Evolutionary conservation across 2,888 invertebrate genomes (phyloP), one percentile per base, ranked within the genome.

Genomic region (Synanthedon formicaeformis): DNA sequence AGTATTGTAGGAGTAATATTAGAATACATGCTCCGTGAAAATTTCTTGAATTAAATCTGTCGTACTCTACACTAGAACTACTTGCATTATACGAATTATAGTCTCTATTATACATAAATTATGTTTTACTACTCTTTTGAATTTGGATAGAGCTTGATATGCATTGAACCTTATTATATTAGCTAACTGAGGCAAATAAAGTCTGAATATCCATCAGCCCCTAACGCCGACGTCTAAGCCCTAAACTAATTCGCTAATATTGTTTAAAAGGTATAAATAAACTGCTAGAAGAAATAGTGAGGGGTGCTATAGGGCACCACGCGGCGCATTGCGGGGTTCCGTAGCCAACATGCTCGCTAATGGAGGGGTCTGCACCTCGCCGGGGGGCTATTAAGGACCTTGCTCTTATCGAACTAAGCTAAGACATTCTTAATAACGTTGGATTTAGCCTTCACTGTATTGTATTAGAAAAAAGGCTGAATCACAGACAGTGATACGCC

Each of bases 301-400:
- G 61, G 63, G 61, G 65, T 66, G 61, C 50, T 27, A 13, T 49
- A 16, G 58, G 60, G 65, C 66, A 58, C 67, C 81, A 76, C 71
- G 82, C 81, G 70, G 84, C 57, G 85, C 80, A 56, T 68, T 57
- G 65, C 76, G 73, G 83, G 83, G 76, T 65, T 69, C 71, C 74
- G 55, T 57, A 57, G 64, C 64, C 68, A 62, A 80, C 82, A 80
- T 69, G 75, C 61, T 64, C 78, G 63, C 70, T 84, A 83, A 84
- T 84, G 84, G 81, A 80, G 69, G 71, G 60, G 62, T 61, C 66
- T 61, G 60, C 69, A 57, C 57, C 75, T 65, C 74, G 65, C 71
- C 71, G 65, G 78, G 80, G 74, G 75, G 78, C 71, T 68, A 73
- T 73, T 75, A 77, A 75, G 70, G 60, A 69, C 73, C 67, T 66